Conservation (phyloP, 1,140 invertebrate species). For the Panagrolaimus sp. region DNA sequence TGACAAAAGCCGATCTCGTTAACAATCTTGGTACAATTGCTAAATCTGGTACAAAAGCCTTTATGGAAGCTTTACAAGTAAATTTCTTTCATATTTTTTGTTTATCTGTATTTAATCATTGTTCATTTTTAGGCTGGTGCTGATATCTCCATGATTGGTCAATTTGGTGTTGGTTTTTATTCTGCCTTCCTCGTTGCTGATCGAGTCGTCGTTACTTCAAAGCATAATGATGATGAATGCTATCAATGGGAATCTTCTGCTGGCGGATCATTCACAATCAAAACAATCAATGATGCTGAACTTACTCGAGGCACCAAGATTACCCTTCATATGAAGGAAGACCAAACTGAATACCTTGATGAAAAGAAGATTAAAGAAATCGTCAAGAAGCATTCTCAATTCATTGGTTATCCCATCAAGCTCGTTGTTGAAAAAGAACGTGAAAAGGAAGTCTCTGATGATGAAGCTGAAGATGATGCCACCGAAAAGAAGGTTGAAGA, state of each 20-base stretch:
- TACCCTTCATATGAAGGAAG: conserved; percentile 80
- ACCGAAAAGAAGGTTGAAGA: conserved; percentile 72
- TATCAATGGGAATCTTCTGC: conserved; percentile 88
- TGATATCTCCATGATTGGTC: conserved; percentile 93
- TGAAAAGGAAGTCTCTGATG: conserved; percentile 71
- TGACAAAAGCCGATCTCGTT: too few relatives aligned
- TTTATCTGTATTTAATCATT: conserved; percentile 20
- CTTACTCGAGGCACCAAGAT: conserved; percentile 82
- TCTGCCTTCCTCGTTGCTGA: conserved; percentile 94
- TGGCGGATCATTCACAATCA: conserved; percentile 83
- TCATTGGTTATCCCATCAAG: conserved; percentile 98
- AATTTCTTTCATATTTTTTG: too few relatives aligned
- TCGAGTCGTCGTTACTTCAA: conserved; percentile 82
- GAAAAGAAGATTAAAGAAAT: conserved; percentile 90
- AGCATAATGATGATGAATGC: conserved; percentile 87
- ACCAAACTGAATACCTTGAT: conserved; percentile 82
- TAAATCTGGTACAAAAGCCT: too few relatives aligned
- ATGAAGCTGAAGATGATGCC: too few relatives aligned
- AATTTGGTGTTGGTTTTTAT: conserved; percentile 96
- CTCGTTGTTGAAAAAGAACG: conserved; percentile 82
- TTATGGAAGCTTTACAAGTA: too few relatives aligned
- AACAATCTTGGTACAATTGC: too few relatives aligned
- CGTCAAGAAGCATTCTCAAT: conserved; percentile 97
- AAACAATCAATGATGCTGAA: conserved; percentile 69
- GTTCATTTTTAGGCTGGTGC: conserved; percentile 70